A percentile compares a stretch with the other conserved stretches of the same genome.
Evolutionary conservation across 2,113 vertebrate genomes (phyloP).

Genomic region (Alectura lathami): DNA sequence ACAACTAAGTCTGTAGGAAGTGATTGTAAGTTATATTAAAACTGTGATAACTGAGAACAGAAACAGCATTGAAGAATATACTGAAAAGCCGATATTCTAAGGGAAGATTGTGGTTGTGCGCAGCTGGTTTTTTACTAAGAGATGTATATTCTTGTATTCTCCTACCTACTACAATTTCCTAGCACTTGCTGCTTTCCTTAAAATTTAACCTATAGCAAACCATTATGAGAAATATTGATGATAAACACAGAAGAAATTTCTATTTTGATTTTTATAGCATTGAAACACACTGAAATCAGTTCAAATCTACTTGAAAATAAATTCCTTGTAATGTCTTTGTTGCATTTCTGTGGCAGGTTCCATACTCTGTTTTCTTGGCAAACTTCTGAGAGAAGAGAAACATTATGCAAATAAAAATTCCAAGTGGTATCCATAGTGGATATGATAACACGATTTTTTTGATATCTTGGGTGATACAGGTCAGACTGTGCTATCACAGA

Average conservation of each 20-base stretch:
- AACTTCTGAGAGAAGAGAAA: not conserved
- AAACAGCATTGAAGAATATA: not conserved
- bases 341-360: conserved; percentile 12
- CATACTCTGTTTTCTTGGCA: conserved; percentile 7
- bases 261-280: not conserved
- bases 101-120: not conserved
- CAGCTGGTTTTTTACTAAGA: not conserved
- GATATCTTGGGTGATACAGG: not conserved
- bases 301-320: not conserved
- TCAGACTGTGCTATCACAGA: not conserved
- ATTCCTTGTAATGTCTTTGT: not conserved
- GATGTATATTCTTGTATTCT: not conserved
- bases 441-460: not conserved
- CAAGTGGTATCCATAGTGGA: not conserved
- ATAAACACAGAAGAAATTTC: not conserved
- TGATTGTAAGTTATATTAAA: conserved; percentile 44
- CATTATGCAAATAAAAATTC: conserved; percentile 18
- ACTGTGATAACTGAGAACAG: not conserved
- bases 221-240: not conserved
- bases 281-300: not conserved
- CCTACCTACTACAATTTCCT: not conserved
- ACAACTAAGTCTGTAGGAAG: conserved; percentile 48
- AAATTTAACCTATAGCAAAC: not conserved
- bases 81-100: not conserved
- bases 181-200: not conserved